phyloP scores from a whole-genome alignment of 2,888 invertebrate genomes.

The Baronia brevicornis region DNA sequence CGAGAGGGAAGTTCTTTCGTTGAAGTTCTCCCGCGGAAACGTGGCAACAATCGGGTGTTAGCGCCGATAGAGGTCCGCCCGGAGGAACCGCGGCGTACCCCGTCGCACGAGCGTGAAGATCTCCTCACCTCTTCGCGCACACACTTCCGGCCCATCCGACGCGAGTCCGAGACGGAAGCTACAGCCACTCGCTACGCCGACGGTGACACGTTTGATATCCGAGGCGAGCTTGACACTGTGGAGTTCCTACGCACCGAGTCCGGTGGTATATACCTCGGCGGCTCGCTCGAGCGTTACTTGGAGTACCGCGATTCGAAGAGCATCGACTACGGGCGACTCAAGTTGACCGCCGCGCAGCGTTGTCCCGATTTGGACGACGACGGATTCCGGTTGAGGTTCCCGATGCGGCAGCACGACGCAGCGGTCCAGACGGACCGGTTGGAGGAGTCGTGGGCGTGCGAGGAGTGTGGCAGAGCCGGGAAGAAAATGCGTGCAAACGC shows the following conservation, averaged over 20 bases:
- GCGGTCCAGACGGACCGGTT: slow-evolving; percentile 47
- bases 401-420: slow-evolving; percentile 57
- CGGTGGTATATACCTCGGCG: slow-evolving; percentile 76
- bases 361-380: slow-evolving; percentile 48
- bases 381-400: slow-evolving; percentile 80
- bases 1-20: slow-evolving; percentile 77
- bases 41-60: slow-evolving; percentile 17
- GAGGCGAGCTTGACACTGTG: slow-evolving; percentile 77
- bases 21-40: slow-evolving; percentile 68
- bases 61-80: slow-evolving; percentile 20
- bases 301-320: slow-evolving; percentile 62
- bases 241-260: slow-evolving; percentile 80
- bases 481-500: slow-evolving; percentile 57
- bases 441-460: slow-evolving; percentile 39
- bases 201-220: slow-evolving; percentile 83
- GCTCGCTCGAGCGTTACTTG: slow-evolving; percentile 65
- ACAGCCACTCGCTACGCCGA: slow-evolving; percentile 72
- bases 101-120: slow-evolving; percentile 77
- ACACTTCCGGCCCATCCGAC: slow-evolving; percentile 88
- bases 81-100: slow-evolving; percentile 75
- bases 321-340: slow-evolving; percentile 56
- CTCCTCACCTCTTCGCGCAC: slow-evolving; percentile 85
- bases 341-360: slow-evolving; percentile 50
- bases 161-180: slow-evolving; percentile 52
- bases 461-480: slow-evolving; percentile 50